A percentile compares a stretch with the other conserved stretches of the same genome.
Conservation (phyloP, 2,888 invertebrate species). For the Melieria crassipennis region DNA sequence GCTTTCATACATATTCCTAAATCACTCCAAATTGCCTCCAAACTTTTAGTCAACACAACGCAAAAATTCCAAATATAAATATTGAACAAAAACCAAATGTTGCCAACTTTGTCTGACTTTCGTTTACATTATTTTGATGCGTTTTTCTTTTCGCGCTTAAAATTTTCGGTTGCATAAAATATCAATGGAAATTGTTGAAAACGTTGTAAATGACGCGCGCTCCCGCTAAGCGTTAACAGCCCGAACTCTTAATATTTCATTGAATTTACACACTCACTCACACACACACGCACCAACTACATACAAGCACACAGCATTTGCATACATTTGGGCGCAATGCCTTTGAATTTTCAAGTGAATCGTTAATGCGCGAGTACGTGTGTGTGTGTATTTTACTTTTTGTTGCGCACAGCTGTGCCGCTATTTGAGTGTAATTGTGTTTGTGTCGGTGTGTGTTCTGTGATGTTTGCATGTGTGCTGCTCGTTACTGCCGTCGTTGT, state of each 20-base stretch:
- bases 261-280: conserved; percentile 1
- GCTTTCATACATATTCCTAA: no score
- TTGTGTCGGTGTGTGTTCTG: background rate
- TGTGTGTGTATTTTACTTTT: background rate
- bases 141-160: no score
- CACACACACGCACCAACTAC: background rate
- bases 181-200: no score
- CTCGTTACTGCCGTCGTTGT: background rate
- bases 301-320: background rate
- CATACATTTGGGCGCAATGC: background rate
- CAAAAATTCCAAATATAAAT: no score
- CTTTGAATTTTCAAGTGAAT: background rate
- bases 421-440: background rate
- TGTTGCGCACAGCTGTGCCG: background rate
- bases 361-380: no score
- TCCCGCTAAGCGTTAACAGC: background rate
- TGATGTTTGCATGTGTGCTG: background rate
- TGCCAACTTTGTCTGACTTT: no score
- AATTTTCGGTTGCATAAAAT: no score
- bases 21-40: no score
- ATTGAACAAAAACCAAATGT: no score
- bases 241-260: conserved; percentile 1
- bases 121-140: no score
- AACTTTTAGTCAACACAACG: no score
- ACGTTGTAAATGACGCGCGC: no score